Conservation (phyloP, 2,888 invertebrate genomes). For the Litoditis marina region DNA sequence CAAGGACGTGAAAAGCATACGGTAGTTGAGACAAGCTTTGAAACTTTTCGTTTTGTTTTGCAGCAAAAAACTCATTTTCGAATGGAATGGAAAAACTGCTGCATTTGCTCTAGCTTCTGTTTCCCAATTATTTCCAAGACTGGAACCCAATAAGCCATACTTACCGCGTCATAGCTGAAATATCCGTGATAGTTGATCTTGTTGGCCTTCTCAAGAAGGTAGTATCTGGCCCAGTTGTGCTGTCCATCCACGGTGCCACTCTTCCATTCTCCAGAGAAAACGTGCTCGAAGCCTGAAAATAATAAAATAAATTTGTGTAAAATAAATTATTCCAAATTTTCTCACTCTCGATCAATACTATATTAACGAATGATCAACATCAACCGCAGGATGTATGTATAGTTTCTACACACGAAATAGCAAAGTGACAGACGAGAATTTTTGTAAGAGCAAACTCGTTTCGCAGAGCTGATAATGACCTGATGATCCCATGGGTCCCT, state of each 20-base stretch:
- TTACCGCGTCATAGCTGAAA: conserved; percentile 45
- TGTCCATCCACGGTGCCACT: conserved; percentile 52
- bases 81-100: too few species aligned
- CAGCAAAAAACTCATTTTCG: too few species aligned
- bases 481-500: conserved; percentile 48
- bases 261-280: conserved; percentile 58
- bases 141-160: too few species aligned
- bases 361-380: too few species aligned
- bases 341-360: too few species aligned
- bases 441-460: conserved; percentile 3
- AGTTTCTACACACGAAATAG: not conserved
- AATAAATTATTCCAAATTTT: not conserved
- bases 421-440: not conserved
- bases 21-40: not conserved
- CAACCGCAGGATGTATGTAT: too few species aligned
- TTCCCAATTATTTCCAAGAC: not conserved
- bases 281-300: conserved; percentile 58
- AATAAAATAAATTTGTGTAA: not conserved
- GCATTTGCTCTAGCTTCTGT: too few species aligned
- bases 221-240: conserved; percentile 60
- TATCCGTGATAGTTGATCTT: conserved; percentile 59
- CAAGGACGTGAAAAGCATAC: not conserved
- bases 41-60: not conserved
- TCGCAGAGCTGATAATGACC: conserved; percentile 20
- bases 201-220: conserved; percentile 53